phyloP scores from a whole-genome alignment of 1,140 invertebrate species.

The Leucophenga varia region DNA sequence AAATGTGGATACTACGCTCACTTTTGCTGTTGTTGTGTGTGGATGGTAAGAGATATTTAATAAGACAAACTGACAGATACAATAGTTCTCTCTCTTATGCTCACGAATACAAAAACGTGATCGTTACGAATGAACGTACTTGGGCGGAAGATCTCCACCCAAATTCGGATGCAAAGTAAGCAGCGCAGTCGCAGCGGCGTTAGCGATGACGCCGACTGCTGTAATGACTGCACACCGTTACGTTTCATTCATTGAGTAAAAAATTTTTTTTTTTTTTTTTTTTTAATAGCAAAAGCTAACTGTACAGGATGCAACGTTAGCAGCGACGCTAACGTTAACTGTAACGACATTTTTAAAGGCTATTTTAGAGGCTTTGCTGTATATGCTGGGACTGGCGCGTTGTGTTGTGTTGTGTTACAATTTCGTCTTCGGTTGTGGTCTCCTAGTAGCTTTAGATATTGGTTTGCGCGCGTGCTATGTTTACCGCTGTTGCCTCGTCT shows the following conservation, averaged over 20 bases:
- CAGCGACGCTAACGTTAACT: not conserved
- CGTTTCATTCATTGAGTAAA: conserved; percentile 45
- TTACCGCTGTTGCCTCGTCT: conserved; percentile 28
- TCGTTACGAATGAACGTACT: conserved; percentile 21
- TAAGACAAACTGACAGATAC: too few species aligned
- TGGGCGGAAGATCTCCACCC: conserved; percentile 57
- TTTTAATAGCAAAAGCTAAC: conserved; percentile 20
- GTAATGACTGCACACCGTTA: conserved; percentile 9
- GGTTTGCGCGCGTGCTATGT: conserved; percentile 12
- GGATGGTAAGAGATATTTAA: too few species aligned
- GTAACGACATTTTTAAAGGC: too few species aligned
- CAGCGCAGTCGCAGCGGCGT: conserved; percentile 13
- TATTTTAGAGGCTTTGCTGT: too few species aligned
- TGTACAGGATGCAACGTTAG: conserved; percentile 42
- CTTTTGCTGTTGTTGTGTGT: conserved; percentile 22
- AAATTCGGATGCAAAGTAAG: conserved; percentile 49
- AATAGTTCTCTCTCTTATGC: too few species aligned
- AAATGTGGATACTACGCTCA: conserved; percentile 18
- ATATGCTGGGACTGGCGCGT: too few species aligned
- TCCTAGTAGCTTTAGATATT: too few species aligned
- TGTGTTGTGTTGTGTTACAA: too few species aligned
- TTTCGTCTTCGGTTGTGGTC: too few species aligned
- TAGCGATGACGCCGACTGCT: conserved; percentile 12
- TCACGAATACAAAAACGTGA: conserved; percentile 6
- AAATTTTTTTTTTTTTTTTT: too few species aligned